phyloP scores from a whole-genome alignment of 1,140 invertebrate genomes.

The Micrasema minimum region DNA sequence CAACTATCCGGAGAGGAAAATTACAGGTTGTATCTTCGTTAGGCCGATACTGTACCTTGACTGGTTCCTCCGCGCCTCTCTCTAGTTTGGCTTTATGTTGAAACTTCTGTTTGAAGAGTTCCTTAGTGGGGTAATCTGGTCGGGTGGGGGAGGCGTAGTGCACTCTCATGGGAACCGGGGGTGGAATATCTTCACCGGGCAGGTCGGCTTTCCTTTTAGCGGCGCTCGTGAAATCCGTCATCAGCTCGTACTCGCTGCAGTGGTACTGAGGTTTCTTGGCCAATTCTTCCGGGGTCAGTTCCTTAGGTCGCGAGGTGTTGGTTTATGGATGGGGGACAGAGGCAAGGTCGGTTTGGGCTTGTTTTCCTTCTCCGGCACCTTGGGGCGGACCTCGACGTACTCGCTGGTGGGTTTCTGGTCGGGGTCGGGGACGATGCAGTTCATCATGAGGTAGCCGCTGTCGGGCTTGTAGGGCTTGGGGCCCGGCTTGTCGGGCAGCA shows the following conservation, averaged over 20 bases:
- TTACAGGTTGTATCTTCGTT: slow-evolving; percentile 15
- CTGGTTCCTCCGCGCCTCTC: slow-evolving; percentile 1
- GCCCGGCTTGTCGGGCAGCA: slow-evolving; percentile 31
- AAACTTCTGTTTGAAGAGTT: slow-evolving; percentile 9
- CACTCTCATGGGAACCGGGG: slow-evolving; percentile 61
- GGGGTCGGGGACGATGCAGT: slow-evolving; percentile 56
- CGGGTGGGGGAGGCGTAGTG: neutral
- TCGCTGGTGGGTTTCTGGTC: slow-evolving; percentile 54
- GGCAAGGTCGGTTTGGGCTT: slow-evolving; percentile 45
- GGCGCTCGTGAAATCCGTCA: slow-evolving; percentile 61
- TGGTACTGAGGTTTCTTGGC: slow-evolving; percentile 42
- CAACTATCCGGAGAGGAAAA: slow-evolving; percentile 21
- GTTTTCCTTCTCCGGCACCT: slow-evolving; percentile 45
- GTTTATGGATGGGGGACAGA: neutral
- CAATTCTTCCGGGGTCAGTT: slow-evolving; percentile 29
- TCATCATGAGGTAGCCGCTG: slow-evolving; percentile 64
- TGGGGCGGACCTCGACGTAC: slow-evolving; percentile 60
- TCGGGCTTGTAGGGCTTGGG: slow-evolving; percentile 59
- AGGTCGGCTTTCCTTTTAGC: slow-evolving; percentile 57
- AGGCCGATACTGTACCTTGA: slow-evolving; percentile 43
- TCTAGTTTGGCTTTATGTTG: slow-evolving; percentile 20
- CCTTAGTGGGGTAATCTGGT: slow-evolving; percentile 13
- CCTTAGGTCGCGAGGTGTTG: neutral
- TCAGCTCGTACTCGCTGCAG: slow-evolving; percentile 63
- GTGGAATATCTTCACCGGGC: slow-evolving; percentile 53